Evolutionary conservation across 2,888 invertebrate genomes (phyloP).

Genomic region (Prosopocoilus inquinatus): DNA sequence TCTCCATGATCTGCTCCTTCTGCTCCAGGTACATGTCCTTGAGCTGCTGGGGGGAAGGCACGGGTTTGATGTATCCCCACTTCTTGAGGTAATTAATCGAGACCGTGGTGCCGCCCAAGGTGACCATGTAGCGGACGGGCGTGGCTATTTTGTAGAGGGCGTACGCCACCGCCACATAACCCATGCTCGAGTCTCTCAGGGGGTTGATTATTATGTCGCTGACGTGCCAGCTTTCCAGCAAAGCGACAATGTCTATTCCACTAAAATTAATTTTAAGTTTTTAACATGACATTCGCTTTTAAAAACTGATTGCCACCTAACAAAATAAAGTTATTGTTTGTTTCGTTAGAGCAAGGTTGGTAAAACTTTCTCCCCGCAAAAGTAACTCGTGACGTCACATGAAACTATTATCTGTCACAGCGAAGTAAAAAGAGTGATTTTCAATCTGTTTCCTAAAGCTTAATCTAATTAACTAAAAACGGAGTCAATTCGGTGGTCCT

Average conservation of each 20-base stretch:
- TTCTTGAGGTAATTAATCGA: constrained; percentile 78
- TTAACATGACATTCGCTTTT: too few relatives aligned
- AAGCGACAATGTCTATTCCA: constrained; percentile 83
- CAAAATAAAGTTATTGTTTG: too few relatives aligned
- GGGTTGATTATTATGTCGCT: constrained; percentile 77
- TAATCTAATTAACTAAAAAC: too few relatives aligned
- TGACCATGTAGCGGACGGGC: constrained; percentile 89
- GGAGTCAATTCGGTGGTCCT: too few relatives aligned
- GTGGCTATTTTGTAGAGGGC: constrained; percentile 92
- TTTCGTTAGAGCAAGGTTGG: too few relatives aligned
- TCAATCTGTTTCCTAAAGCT: too few relatives aligned
- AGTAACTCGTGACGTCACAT: too few relatives aligned
- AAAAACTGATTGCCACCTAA: too few relatives aligned
- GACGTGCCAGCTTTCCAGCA: constrained; percentile 74
- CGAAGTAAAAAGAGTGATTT: too few relatives aligned
- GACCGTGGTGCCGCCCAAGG: constrained; percentile 83
- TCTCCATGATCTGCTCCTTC: constrained; percentile 61
- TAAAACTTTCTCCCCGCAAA: too few relatives aligned
- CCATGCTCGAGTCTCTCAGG: constrained; percentile 76
- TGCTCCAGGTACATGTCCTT: constrained; percentile 63
- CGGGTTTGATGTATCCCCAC: constrained; percentile 81
- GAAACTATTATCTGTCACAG: too few relatives aligned
- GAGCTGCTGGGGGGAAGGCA: constrained; percentile 64
- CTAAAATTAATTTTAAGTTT: constrained; percentile 67
- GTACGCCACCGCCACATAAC: constrained; percentile 86